Evolutionary conservation across 2,797 vertebrate genomes (phyloP), one percentile per base, ranked within the genome.

Genomic region (Muscicapa striata): DNA sequence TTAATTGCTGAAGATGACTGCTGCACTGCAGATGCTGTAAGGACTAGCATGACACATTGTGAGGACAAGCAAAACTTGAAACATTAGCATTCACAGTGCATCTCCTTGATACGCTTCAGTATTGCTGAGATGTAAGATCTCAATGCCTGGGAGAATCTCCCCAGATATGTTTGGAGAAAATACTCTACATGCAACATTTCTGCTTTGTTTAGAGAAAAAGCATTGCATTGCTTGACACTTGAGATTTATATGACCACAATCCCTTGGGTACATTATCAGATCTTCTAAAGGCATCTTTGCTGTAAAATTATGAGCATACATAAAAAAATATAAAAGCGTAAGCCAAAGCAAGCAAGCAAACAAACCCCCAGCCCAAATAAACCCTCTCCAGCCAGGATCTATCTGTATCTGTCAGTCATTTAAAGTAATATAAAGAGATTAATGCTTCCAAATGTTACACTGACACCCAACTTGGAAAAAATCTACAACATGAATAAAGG

Each of bases 171-270:
- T 93, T 59, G 41, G 51, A 85, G 68, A 93, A 89, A 74, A 80
- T 76, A 82, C 19, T 89, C 38, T 84, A 23, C 55, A 43, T 57
- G 45, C 40, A 86, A 54, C 26, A 5, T 57, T 95, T 69, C 29
- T 57, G 46, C 55, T 94, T 94, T 93, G 43, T 86, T 96, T 93
- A 83, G 69, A 72, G 59, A 89, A 84, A 91, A 79, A 93, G 20
- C 15, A 69, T 75, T 74, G 59, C 30, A 69, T 81, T 62, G 19
- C 90, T 58, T 89, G 80, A 45, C 38, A 52, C 21, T 43, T 74
- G 15, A 85, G 58, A 94, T 81, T 91, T 87, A 83, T 90, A 57
- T 36, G 36, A 69, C 89, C 72, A 45, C 19, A 72, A 8, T 51
- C 17, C 69, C 67, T 69, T 29, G 67, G 74, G 55, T 84, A 86